phyloP scores from a whole-genome alignment of 1,140 invertebrate species.

The Oedothorax gibbosus region DNA sequence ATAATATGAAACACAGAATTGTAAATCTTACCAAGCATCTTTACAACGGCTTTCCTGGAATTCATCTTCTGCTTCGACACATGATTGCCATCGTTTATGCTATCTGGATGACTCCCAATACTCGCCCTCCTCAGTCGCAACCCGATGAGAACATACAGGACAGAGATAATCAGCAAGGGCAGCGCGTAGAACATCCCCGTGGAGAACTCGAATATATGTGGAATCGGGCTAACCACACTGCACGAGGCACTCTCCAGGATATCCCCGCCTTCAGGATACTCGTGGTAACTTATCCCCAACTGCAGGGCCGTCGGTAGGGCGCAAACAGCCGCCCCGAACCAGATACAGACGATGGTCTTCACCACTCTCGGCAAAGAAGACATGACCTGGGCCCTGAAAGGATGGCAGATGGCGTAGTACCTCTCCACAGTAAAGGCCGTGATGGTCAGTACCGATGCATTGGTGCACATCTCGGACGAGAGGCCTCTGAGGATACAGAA shows the following conservation, averaged over 20 bases:
- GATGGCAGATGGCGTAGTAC: slow-evolving; percentile 94
- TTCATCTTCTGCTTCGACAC: slow-evolving; percentile 26
- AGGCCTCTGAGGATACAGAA: slow-evolving; percentile 88
- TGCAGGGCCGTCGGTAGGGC: slow-evolving; percentile 71
- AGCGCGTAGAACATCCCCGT: slow-evolving; percentile 85
- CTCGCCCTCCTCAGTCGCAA: slow-evolving; percentile 76
- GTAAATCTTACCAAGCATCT: slow-evolving; percentile 75
- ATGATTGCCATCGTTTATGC: slow-evolving; percentile 21
- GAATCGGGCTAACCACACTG: slow-evolving; percentile 62
- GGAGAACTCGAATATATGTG: slow-evolving; percentile 84
- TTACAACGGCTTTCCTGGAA: slow-evolving; percentile 71
- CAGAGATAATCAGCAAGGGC: slow-evolving; percentile 87
- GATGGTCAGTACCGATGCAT: slow-evolving; percentile 92
- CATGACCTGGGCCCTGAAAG: slow-evolving; percentile 75
- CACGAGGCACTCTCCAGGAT: slow-evolving; percentile 32
- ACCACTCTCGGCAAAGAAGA: slow-evolving; percentile 68
- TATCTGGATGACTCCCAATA: slow-evolving; percentile 48
- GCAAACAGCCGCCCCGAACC: slow-evolving; percentile 65
- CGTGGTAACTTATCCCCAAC: slow-evolving; percentile 59
- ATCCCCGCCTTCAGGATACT: not conserved
- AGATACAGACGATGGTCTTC: slow-evolving; percentile 69
- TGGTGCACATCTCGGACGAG: slow-evolving; percentile 89
- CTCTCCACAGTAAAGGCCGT: slow-evolving; percentile 94
- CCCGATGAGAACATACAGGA: slow-evolving; percentile 85
- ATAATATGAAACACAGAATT: no score